Conservation (phyloP, 2,888 invertebrate genomes). For the Eurytoma californica region DNA sequence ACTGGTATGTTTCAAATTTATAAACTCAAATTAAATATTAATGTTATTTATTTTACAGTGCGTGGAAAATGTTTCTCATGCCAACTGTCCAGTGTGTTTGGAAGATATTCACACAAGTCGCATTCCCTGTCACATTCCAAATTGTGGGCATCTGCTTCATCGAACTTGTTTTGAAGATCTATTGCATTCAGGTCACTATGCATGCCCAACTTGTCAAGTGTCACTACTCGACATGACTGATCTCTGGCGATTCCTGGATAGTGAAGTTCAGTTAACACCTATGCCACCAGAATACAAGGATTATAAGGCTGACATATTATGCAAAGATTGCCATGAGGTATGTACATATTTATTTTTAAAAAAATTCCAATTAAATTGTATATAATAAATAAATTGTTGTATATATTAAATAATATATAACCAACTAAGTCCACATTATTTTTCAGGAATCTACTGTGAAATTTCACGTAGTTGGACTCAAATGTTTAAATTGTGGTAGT, state of each 20-base stretch:
- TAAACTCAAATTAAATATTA: not conserved
- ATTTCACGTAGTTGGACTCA: slow-evolving; percentile 92
- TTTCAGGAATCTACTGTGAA: slow-evolving; percentile 86
- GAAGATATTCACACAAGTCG: slow-evolving; percentile 95
- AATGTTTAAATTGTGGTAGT: slow-evolving; percentile 91
- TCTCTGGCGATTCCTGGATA: slow-evolving; percentile 88
- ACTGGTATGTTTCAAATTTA: not conserved
- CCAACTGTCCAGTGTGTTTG: slow-evolving; percentile 92
- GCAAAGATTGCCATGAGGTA: slow-evolving; percentile 95
- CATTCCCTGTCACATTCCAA: slow-evolving; percentile 91
- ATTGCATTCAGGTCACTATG: slow-evolving; percentile 86
- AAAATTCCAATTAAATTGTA: not conserved
- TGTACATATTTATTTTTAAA: not conserved
- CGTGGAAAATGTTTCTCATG: slow-evolving; percentile 90
- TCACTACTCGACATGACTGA: slow-evolving; percentile 92
- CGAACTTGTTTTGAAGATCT: slow-evolving; percentile 89
- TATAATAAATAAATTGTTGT: too few species aligned
- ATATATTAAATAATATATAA: too few species aligned
- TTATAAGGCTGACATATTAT: slow-evolving; percentile 88
- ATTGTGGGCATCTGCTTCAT: slow-evolving; percentile 92
- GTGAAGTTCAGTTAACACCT: slow-evolving; percentile 87
- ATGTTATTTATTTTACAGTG: slow-evolving; percentile 79
- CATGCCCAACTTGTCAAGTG: slow-evolving; percentile 92
- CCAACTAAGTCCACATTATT: slow-evolving; percentile 42
- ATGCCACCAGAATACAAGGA: slow-evolving; percentile 90